Evolutionary conservation across 2,797 vertebrate species (phyloP).

Genomic region (Acanthurus leucopareius): DNA sequence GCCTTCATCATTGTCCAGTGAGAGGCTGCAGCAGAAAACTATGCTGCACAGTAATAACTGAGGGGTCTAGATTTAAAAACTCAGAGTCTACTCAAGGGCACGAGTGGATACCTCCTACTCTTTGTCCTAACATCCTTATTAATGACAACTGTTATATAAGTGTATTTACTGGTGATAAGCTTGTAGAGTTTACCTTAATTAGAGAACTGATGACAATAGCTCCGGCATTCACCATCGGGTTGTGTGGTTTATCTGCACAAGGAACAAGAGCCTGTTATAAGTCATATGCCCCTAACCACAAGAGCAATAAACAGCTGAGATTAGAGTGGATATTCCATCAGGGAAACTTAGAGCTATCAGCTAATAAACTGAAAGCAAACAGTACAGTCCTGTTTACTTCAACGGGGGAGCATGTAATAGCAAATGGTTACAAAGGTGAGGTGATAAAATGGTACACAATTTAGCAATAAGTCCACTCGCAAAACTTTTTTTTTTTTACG

Average conservation of each 20-base stretch:
- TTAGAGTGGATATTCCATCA: slow-evolving; percentile 28
- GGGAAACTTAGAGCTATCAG: neutral
- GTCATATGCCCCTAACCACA: slow-evolving; percentile 25
- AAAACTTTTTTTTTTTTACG: neutral
- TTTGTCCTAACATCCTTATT: slow-evolving; percentile 14
- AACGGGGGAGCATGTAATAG: neutral
- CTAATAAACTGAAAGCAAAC: slow-evolving; percentile 34
- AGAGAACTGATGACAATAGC: slow-evolving; percentile 93
- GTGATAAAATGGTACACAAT: neutral
- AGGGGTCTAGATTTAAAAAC: slow-evolving; percentile 12
- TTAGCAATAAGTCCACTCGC: neutral
- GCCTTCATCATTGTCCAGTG: neutral
- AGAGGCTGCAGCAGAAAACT: slow-evolving; percentile 1
- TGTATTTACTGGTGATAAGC: neutral
- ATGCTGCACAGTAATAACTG: slow-evolving; percentile 2
- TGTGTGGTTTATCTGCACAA: slow-evolving; percentile 91
- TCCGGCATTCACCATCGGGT: slow-evolving; percentile 95
- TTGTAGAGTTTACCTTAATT: slow-evolving; percentile 86
- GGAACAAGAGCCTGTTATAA: slow-evolving; percentile 54
- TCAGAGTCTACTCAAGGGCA: neutral
- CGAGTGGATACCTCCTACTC: neutral
- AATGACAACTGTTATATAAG: slow-evolving; percentile 3
- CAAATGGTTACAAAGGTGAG: slow-evolving; percentile 3
- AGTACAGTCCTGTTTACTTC: neutral
- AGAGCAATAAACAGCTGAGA: slow-evolving; percentile 45